Conservation (phyloP, 2,113 vertebrate genomes). For the Chloebia gouldiae region DNA sequence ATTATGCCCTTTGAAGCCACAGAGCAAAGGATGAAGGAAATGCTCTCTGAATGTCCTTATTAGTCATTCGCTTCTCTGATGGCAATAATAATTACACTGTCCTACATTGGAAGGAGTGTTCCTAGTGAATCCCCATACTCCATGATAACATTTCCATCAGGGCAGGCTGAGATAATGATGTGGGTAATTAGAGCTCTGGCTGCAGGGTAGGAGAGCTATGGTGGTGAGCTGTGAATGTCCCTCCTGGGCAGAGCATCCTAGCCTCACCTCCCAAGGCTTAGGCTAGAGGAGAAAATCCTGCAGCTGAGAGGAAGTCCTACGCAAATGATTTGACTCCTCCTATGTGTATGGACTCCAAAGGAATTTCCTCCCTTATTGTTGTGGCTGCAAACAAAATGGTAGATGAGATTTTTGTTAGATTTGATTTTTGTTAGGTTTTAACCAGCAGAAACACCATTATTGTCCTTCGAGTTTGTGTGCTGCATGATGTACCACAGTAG, state of each 20-base stretch:
- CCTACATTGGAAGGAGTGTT: neutral
- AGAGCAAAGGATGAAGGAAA: neutral
- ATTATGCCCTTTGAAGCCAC: slow-evolving; percentile 59
- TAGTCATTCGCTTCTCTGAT: slow-evolving; percentile 42
- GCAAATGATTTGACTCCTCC: neutral
- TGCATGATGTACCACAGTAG: neutral
- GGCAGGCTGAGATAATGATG: slow-evolving; percentile 3
- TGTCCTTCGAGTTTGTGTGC: neutral
- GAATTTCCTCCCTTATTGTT: neutral
- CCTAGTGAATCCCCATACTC: neutral
- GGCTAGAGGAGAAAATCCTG: neutral
- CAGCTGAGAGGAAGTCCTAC: neutral
- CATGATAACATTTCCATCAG: neutral
- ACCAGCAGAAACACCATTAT: neutral
- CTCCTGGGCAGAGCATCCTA: neutral
- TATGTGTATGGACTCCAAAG: neutral
- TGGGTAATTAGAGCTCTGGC: neutral
- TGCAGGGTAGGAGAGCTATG: neutral
- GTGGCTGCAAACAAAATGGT: neutral
- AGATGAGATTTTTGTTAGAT: neutral
- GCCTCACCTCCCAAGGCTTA: neutral
- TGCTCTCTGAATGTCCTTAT: slow-evolving; percentile 31
- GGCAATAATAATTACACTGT: slow-evolving; percentile 55
- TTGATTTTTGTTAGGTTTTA: neutral
- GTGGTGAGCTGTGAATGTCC: neutral